phyloP scores from a whole-genome alignment of 2,113 vertebrate species.

The Chaetura pelagica region DNA sequence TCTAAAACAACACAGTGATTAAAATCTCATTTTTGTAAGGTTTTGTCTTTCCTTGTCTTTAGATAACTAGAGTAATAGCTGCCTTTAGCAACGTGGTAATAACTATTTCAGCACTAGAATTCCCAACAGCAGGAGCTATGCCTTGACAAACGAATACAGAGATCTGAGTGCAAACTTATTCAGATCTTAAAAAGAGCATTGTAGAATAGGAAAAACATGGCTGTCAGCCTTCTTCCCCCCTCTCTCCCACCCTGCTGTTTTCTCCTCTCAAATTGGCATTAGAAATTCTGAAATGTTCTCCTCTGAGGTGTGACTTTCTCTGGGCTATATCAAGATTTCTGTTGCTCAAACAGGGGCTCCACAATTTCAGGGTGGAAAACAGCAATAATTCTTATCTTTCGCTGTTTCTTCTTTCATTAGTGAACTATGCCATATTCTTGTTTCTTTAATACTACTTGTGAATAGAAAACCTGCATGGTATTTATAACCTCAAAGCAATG shows the following conservation, averaged over 20 bases:
- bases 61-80: constrained; percentile 54
- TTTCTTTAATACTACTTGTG: constrained; percentile 3
- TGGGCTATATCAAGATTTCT: constrained; percentile 58
- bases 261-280: constrained; percentile 27
- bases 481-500: not conserved
- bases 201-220: not conserved
- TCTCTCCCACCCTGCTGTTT: not conserved
- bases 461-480: constrained; percentile 27
- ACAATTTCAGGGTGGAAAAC: constrained; percentile 55
- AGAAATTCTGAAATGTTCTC: constrained; percentile 61
- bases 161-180: constrained; percentile 47
- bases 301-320: constrained; percentile 59
- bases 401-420: constrained; percentile 44
- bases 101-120: constrained; percentile 44
- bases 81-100: constrained; percentile 48
- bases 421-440: constrained; percentile 35
- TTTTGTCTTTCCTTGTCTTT: constrained; percentile 59
- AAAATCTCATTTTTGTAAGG: constrained; percentile 50
- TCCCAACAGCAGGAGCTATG: constrained; percentile 48
- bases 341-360: constrained; percentile 61
- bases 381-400: constrained; percentile 47
- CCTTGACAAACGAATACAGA: constrained; percentile 43
- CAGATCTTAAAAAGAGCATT: constrained; percentile 53
- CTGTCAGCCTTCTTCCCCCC: constrained; percentile 21
- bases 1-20: constrained; percentile 44